Base-by-base conservation (phyloP, 1,140 invertebrate species). In the Ceratosolen solmsi region DNA sequence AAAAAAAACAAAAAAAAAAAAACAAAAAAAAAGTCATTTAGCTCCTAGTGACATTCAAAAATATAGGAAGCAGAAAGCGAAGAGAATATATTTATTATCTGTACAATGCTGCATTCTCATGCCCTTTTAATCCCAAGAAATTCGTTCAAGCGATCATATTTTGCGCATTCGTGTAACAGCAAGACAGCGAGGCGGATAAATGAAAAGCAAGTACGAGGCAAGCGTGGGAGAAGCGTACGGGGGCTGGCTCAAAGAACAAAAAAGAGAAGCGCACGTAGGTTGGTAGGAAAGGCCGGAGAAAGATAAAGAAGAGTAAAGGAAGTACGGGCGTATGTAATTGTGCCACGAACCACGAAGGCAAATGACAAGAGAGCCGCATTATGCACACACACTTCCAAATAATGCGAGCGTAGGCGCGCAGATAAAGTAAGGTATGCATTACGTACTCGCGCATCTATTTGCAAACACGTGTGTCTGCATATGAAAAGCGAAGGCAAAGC, bases 341-440 rank as follows among this genome's bases (percentile, higher is more conserved):
- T 83, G 54, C 82, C 82, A 75, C 78, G 82, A 82, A 83, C 80
- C 85, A 79, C 83, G 84, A 84, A 85, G 83, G 84, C 84, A 86
- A 86, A 84, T 82, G 84, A 79, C 74, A 73, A 81, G 74, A 65
- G 60, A 38, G 33, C 2, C 63, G 20, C 27, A 38, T 38, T 38
- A 33, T 72, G 68, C 83, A 77, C 80, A 76, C 73, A 73, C 85
- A 77, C 75, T 84, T 84, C 70, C 81, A 81, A 83, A 80, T 63
- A 78, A 79, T 79, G 58, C 74, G 41, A 71, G 38, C n/a, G 41
- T 27, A 27, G 70, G 30, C 27, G 36, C 49, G 60, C 73, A 60
- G 27, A 80, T 56, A 56, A 74, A 74, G 72, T 56, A 56, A 51
- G 30, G 49, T 36, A 27, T 74, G 49, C 72, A 56, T 74, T 74